These are phyloP conservation scores for Poeciliopsis retropinna DNA, from an alignment of 2,113 vertebrate species.

Conservation along the genomic window DNA sequence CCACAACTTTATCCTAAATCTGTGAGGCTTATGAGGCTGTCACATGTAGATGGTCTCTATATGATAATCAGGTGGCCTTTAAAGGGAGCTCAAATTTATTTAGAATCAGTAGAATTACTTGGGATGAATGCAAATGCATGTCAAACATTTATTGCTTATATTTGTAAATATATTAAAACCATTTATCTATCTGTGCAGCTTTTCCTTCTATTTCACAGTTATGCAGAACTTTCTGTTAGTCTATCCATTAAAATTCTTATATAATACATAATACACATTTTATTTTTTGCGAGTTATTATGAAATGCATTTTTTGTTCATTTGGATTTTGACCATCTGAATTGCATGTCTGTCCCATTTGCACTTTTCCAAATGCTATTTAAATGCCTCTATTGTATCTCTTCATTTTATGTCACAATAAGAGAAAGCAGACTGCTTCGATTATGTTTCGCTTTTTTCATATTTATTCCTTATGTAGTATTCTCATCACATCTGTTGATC, in stretches of 20 bases:
- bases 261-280: neutral
- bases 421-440: neutral
- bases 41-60: too few relatives aligned
- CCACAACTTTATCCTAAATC: neutral
- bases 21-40: too few relatives aligned
- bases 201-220: neutral
- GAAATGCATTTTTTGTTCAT: neutral
- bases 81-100: too few relatives aligned
- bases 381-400: neutral
- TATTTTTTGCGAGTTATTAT: neutral
- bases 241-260: neutral
- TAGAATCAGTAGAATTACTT: too few relatives aligned
- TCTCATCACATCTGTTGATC: neutral
- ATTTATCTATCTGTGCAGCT: too few relatives aligned
- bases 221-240: neutral
- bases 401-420: too few relatives aligned
- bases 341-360: neutral
- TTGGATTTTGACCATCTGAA: neutral
- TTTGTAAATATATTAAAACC: too few relatives aligned
- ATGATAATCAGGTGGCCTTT: too few relatives aligned
- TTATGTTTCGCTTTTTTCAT: constrained; percentile 18
- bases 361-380: neutral
- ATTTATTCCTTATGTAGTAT: neutral
- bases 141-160: too few relatives aligned
- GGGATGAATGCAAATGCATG: too few relatives aligned